phyloP scores from a whole-genome alignment of 2,113 vertebrate genomes.

The Garra rufa region DNA sequence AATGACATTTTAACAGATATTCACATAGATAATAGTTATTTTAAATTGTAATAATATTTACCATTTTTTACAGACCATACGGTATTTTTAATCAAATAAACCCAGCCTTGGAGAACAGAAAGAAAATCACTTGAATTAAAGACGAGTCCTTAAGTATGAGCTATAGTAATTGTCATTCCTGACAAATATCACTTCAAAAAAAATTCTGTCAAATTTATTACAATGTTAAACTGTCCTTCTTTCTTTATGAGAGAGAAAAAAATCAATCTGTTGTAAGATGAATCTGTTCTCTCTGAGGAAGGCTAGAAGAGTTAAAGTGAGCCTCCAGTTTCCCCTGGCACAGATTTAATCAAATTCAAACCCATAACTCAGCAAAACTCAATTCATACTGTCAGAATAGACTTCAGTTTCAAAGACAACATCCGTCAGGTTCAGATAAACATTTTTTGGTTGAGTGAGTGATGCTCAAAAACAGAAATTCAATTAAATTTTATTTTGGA shows the following conservation, averaged over 20 bases:
- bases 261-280: background rate
- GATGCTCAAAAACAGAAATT: background rate
- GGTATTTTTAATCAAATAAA: background rate
- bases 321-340: background rate
- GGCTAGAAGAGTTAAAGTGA: constrained; percentile 36
- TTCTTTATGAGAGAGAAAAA: too few relatives aligned
- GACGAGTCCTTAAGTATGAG: too few relatives aligned
- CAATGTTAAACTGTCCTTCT: too few relatives aligned
- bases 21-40: background rate
- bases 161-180: too few relatives aligned
- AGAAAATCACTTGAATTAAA: too few relatives aligned
- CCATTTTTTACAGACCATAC: background rate
- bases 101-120: too few relatives aligned
- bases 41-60: background rate
- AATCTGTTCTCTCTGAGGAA: constrained; percentile 44
- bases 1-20: background rate
- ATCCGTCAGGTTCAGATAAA: background rate
- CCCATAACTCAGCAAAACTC: constrained; percentile 39
- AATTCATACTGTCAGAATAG: constrained; percentile 32
- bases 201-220: too few relatives aligned
- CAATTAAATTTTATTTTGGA: background rate
- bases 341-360: constrained; percentile 35
- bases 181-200: too few relatives aligned
- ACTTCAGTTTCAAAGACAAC: constrained; percentile 32
- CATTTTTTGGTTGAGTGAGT: constrained; percentile 10